Base-by-base conservation (phyloP, 2,797 vertebrate species). In the Sebastes dallii region DNA sequence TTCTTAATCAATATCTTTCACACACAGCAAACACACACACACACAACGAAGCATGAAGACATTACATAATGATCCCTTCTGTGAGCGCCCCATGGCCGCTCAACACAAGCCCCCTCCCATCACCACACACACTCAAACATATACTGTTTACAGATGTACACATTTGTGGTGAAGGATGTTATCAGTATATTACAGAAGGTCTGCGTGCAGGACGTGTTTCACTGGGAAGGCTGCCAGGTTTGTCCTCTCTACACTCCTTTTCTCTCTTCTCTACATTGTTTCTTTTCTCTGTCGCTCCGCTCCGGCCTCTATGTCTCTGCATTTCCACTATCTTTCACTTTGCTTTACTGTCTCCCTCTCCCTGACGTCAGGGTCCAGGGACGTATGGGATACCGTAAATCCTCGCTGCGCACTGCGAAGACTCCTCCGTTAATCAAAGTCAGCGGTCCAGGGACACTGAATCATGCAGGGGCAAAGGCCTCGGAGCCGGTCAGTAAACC, bases 351-450 rank as follows among this genome's bases (percentile, higher is more conserved):
- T 75, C 55, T 54, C 32, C 30, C 68, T 56, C 56, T 36, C 62
- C 64, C 10, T 80, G 34, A 56, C n/a, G 46, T 73, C 32, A 77
- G 59, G 64, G 82, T 81, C 61, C 69, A 11, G 59, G 73, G 71
- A 77, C 6, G 30, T 67, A 70, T 78, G 64, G 85, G 56, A 86
- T 68, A 66, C 68, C 32, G 69, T 89, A 87, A 89, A 89, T 89
- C 82, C 29, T 66, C 0, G 30, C 50, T 70, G 80, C 50, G 67
- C 83, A 64, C 78, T 67, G 66, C 74, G 73, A 89, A 87, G 61
- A 73, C 66, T 77, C 77, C 72, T 80, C 77, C 77, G 84, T 94
- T 90, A 83, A 91, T 93, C 89, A 92, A 80, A 88, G 79, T 87
- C 82, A 62, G 84, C 8, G 27, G 67, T 72, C 85, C 75, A 14